These are phyloP conservation scores for Eretmocerus hayati DNA, from an alignment of 2,888 invertebrate genomes.

Conservation along the genomic window DNA sequence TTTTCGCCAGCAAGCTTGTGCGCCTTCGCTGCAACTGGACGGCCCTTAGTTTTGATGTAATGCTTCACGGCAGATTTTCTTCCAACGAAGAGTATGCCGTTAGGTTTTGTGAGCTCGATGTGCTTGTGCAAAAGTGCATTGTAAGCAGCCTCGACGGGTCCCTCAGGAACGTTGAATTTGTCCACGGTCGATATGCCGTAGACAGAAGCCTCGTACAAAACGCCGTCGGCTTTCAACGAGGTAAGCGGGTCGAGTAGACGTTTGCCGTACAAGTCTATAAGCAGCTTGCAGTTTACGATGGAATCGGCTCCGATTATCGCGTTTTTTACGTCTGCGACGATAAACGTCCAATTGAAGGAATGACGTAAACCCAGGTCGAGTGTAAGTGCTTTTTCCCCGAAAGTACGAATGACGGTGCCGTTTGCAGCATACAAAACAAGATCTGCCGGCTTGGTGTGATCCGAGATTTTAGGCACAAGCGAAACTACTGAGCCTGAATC, in stretches of 20 bases:
- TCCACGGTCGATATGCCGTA: not conserved
- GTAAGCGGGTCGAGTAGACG: not conserved
- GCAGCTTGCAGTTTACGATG: not conserved
- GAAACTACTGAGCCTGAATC: no score
- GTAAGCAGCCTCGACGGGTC: no score
- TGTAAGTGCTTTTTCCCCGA: no score
- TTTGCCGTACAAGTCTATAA: not conserved
- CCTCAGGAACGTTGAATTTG: not conserved
- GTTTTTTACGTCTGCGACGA: conserved; percentile 32
- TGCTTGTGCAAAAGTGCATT: not conserved
- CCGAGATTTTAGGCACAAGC: no score
- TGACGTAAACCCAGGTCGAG: conserved; percentile 32
- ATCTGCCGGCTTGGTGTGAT: not conserved
- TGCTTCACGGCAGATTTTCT: not conserved
- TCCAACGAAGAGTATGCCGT: no score
- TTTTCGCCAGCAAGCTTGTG: not conserved
- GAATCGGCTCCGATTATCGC: conserved; percentile 39
- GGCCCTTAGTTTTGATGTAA: not conserved
- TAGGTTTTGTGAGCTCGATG: not conserved
- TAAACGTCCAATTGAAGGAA: conserved; percentile 31
- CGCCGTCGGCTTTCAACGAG: not conserved
- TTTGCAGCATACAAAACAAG: not conserved
- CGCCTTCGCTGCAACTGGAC: not conserved
- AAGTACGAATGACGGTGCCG: no score
- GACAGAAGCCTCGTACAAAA: not conserved